These are phyloP conservation scores for Aricia agestis DNA, from an alignment of 1,140 invertebrate genomes.

Conservation along the genomic window DNA sequence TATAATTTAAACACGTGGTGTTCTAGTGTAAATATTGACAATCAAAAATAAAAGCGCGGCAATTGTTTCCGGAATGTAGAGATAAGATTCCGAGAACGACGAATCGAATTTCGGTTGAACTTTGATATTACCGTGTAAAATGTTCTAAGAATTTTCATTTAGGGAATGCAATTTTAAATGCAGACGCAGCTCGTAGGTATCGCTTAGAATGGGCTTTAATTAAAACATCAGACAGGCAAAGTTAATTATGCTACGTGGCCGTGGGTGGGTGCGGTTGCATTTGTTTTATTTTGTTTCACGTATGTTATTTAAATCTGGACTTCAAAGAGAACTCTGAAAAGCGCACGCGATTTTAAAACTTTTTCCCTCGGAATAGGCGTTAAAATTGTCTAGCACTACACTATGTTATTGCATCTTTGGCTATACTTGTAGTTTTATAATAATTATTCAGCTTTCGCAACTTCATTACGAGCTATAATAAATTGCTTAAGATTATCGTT, in stretches of 20 bases:
- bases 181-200: constrained; percentile 9
- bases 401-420: constrained; percentile 11
- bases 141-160: constrained; percentile 4
- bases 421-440: constrained; percentile 12
- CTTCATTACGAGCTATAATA: constrained; percentile 6
- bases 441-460: constrained; percentile 10
- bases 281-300: constrained; percentile 57
- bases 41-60: constrained; percentile 50
- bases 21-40: constrained; percentile 56
- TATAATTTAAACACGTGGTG: constrained; percentile 60
- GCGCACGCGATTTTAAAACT: constrained; percentile 31
- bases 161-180: constrained; percentile 12
- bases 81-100: constrained; percentile 29
- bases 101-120: constrained; percentile 22
- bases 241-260: constrained; percentile 54
- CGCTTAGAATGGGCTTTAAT: constrained; percentile 37
- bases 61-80: constrained; percentile 46
- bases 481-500: constrained; percentile 5
- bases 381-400: background rate
- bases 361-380: constrained; percentile 27
- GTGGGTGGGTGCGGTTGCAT: constrained; percentile 47
- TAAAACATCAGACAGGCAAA: constrained; percentile 55
- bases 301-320: constrained; percentile 48
- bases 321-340: constrained; percentile 45
- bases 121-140: constrained; percentile 6